phyloP scores from a whole-genome alignment of 2,888 invertebrate genomes.

The Cephus pulcher region DNA sequence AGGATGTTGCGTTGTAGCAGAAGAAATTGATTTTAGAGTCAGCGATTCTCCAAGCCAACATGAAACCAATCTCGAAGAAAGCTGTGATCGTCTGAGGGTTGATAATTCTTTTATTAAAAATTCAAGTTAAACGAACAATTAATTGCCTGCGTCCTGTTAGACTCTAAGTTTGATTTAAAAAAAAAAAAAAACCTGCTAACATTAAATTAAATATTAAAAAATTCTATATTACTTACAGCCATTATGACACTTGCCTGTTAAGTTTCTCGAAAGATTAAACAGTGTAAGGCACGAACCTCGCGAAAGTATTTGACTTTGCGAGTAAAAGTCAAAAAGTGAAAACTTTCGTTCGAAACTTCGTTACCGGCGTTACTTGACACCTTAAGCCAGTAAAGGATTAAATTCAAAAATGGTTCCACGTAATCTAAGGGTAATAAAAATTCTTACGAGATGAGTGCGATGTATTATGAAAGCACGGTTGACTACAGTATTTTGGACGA shows the following conservation, averaged over 20 bases:
- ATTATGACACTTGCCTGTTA: neutral
- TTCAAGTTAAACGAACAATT: neutral
- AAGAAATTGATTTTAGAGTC: conserved; percentile 24
- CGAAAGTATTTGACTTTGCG: neutral
- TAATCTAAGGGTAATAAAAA: too few species aligned
- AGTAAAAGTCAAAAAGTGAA: neutral
- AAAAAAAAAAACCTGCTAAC: neutral
- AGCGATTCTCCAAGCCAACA: conserved; percentile 36
- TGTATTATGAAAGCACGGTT: too few species aligned
- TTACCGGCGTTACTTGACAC: neutral
- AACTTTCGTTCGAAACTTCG: neutral
- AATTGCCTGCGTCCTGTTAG: neutral
- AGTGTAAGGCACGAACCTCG: neutral
- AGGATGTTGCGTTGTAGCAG: conserved; percentile 56
- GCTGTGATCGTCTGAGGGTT: conserved; percentile 40
- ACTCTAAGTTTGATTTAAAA: neutral
- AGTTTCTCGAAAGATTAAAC: neutral
- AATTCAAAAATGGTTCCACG: too few species aligned
- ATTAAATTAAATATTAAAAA: neutral
- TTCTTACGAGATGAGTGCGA: too few species aligned
- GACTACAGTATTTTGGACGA: too few species aligned
- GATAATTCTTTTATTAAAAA: neutral
- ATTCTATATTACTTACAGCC: neutral
- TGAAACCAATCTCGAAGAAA: conserved; percentile 54
- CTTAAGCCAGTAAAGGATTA: too few species aligned